phyloP scores from a whole-genome alignment of 2,888 invertebrate genomes.

The Lochmaea capreae region DNA sequence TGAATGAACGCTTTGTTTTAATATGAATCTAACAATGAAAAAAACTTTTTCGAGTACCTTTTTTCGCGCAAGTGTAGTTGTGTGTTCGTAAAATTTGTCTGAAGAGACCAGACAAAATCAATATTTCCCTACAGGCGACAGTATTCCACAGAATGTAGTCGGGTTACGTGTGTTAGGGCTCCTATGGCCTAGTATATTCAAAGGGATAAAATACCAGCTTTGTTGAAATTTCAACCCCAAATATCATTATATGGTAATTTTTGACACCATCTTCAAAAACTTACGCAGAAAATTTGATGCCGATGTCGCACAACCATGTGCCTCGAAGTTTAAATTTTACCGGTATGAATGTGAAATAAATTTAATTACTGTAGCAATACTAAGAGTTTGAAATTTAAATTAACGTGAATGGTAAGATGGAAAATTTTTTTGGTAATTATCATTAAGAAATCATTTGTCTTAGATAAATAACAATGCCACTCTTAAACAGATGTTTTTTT shows the following conservation, averaged over 20 bases:
- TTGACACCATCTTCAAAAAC: not conserved
- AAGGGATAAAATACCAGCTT: not conserved
- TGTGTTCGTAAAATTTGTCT: slow-evolving; percentile 13
- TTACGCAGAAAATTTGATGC: not conserved
- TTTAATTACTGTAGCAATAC: too few relatives aligned
- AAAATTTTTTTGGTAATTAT: too few relatives aligned
- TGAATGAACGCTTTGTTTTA: too few relatives aligned
- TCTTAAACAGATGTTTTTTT: too few relatives aligned
- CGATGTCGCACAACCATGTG: not conserved
- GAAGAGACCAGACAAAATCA: slow-evolving; percentile 41
- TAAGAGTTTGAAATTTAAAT: not conserved
- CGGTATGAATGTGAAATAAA: not conserved
- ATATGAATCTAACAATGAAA: too few relatives aligned
- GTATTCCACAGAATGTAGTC: slow-evolving; percentile 63
- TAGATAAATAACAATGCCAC: too few relatives aligned
- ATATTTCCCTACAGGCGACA: slow-evolving; percentile 43
- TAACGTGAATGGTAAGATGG: too few relatives aligned
- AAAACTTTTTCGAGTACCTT: not conserved
- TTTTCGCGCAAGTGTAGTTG: slow-evolving; percentile 8
- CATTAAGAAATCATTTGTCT: too few relatives aligned
- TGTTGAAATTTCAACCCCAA: slow-evolving; percentile 5
- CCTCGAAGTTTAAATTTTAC: not conserved
- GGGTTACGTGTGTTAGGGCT: slow-evolving; percentile 52
- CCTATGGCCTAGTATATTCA: slow-evolving; percentile 39
- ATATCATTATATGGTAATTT: slow-evolving; percentile 9